Base-by-base conservation (phyloP, 2,797 vertebrate genomes). In the Micrastur ruficollis region DNA sequence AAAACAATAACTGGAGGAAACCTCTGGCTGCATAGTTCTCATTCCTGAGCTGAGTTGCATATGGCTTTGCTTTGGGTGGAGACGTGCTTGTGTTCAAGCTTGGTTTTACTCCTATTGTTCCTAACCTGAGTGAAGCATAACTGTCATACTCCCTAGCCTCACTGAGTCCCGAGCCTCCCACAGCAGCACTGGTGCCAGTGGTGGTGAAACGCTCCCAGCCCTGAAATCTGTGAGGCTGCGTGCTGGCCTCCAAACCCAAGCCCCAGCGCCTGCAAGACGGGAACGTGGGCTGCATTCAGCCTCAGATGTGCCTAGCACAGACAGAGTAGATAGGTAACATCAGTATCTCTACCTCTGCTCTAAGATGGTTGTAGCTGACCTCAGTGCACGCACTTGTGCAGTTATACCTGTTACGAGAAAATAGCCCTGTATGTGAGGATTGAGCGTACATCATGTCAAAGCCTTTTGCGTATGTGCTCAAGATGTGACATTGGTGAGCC, bases 1-100 rank as follows among this genome's bases (percentile, higher is more conserved):
- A 67, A 94, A 95, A 95, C 95, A 97, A 81, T 93, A 89, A 95
- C 83, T 58, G 50, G 90, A 96, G 93, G 81, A 96, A 96, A 95
- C 95, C 96, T 96, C 96, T 93, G 96, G 71, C 95, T 82, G 92
- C 96, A 94, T 96, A 94, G 74, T 80, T 97, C n/a, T 96, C 94
- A 96, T 97, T 97, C 96, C 96, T 93, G 95, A 94, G 92, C 88
- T 2, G 70, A 86, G 90, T 26, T 93, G 81, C 78, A 92, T n/a
- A 66, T 92, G 93, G 89, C 94, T 96, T 94, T 89, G 96, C 94
- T 96, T 66, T 89, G 91, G 94, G 91, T 91, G 94, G 96, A 79
- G 95, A 75, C 18, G 1, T 56, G 55, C 81, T 81, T 44, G 38
- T 38, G 74, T 53, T 94, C 62, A 20, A 23, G 16, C 88, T 74